Base-by-base conservation (phyloP, 2,888 invertebrate genomes). In the Hemaris fuciformis region DNA sequence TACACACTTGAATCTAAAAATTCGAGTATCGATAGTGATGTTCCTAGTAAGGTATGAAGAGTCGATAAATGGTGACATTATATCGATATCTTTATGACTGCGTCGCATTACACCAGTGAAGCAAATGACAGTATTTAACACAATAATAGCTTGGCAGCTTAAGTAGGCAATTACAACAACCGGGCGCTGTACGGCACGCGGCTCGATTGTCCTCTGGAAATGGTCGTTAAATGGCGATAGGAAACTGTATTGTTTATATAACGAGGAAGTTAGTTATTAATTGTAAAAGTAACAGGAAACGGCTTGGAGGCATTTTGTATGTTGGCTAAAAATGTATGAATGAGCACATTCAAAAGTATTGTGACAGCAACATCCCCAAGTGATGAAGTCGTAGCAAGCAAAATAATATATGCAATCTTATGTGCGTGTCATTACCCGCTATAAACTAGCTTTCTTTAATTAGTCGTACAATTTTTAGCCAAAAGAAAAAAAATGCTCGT, bases 181-280 rank as follows among this genome's bases (percentile, higher is more conserved):
- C 38, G 53, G 27, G 53, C 31, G 53, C 18, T 53, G 31, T 48
- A 27, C 27, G 53, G 27, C 15, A 7, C 15, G 22, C 20, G 45
- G 46, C 38, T 34, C 22, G 58, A 41, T 53, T 15, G 53, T 53
- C 27, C 13, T 25, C 13, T 20, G 20, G 20, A 10, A 43, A 27
- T 23, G 38, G 48, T 41, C 46, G 38, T 22, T 25, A 18, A 18
- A 27, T 46, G 46, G 64, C 64, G 61, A 61, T 48, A 66, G 65
- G 65, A 71, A 66, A 67, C 63, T 68, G 69, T 72, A 72, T 72
- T 68, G 68, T 74, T 74, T 72, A 78, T 74, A 74, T 79, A 76
- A 31, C 53, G 53, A 53, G 18, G 31, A 53, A 53, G 53, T 53
- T 53, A 53, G 53, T 74, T 76, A 76, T 76, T 74, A 73, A 74